These are phyloP conservation scores for Cosmorhoe ocellata DNA, from an alignment of 2,888 invertebrate genomes.

Conservation along the genomic window DNA sequence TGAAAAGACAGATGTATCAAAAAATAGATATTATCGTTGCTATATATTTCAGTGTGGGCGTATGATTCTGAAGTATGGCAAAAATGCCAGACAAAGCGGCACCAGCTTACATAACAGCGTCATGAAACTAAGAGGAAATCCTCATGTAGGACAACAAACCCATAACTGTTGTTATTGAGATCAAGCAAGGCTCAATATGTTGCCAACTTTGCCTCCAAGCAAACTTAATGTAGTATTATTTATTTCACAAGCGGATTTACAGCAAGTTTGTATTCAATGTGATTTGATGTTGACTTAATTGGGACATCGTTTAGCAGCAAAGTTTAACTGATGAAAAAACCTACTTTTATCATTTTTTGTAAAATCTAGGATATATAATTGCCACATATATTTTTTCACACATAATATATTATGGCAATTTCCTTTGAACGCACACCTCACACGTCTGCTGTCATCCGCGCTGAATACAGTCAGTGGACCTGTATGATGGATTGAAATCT, in stretches of 20 bases:
- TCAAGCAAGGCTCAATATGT: conserved; percentile 32
- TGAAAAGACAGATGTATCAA: conserved; percentile 4
- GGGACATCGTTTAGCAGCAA: no score
- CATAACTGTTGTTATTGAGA: conserved; percentile 47
- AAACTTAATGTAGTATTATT: conserved; percentile 23
- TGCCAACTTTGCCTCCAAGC: conserved; percentile 35
- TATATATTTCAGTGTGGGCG: conserved; percentile 33
- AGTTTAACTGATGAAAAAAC: no score
- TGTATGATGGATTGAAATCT: conserved; percentile 2
- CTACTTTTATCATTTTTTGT: no score
- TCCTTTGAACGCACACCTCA: no score
- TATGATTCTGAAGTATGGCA: conserved; percentile 37
- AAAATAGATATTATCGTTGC: no score
- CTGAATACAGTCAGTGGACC: neutral
- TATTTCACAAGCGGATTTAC: conserved; percentile 15
- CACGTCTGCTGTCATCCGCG: no score
- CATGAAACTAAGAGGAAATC: conserved; percentile 37
- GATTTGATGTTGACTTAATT: conserved; percentile 2
- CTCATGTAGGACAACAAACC: conserved; percentile 53
- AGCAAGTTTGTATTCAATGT: neutral
- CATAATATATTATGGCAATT: no score
- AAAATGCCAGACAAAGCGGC: conserved; percentile 58
- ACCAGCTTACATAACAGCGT: conserved; percentile 51
- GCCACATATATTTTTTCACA: no score
- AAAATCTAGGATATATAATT: no score